Base-by-base conservation (phyloP, 2,888 invertebrate genomes). In the Drosophila sordidapex region DNA sequence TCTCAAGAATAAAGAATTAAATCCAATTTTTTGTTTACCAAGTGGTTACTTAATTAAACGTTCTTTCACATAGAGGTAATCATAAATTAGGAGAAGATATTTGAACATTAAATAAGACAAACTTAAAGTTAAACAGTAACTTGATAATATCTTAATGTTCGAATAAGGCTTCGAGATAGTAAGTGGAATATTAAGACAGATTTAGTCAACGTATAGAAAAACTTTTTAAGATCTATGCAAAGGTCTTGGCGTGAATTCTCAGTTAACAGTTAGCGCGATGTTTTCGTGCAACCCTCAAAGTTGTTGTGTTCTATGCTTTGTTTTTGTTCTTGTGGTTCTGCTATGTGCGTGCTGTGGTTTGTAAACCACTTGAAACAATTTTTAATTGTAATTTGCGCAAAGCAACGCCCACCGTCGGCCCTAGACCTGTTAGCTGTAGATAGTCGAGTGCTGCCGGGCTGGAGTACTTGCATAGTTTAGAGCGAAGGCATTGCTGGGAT, bases 321-420 rank as follows among this genome's bases (percentile, higher is more conserved):
- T 61, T 68, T 58, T 57, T 51, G 52, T 64, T 68, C 57, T 65
- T 69, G n/a, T 52, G 54, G 59, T 56, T 68, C 36, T 25, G 70
- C 61, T 64, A 75, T 78, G 74, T 87, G 85, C 74, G 74, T 82
- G 83, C 79, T 89, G 89, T 71, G 87, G 89, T 74, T 88, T 82
- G 83, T 74, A 79, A 87, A 82, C 90, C 90, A 90, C 89, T 88
- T 87, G 87, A 86, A 91, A 91, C 91, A 91, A 91, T 91, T 91
- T 91, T 91, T 91, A 91, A 91, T 91, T 91, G 91, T 89, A 88
- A 85, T 89, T 87, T 88, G 74, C 72, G 89, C 89, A 89, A 88
- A 88, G 89, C 84, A 74, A 86, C 89, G 85, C 85, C 86, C 81
- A 65, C 53, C 48, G 48, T 54, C 63, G 21, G 49, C 54, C 62